phyloP scores from a whole-genome alignment of 2,113 vertebrate species.

The Semicossyphus pulcher region DNA sequence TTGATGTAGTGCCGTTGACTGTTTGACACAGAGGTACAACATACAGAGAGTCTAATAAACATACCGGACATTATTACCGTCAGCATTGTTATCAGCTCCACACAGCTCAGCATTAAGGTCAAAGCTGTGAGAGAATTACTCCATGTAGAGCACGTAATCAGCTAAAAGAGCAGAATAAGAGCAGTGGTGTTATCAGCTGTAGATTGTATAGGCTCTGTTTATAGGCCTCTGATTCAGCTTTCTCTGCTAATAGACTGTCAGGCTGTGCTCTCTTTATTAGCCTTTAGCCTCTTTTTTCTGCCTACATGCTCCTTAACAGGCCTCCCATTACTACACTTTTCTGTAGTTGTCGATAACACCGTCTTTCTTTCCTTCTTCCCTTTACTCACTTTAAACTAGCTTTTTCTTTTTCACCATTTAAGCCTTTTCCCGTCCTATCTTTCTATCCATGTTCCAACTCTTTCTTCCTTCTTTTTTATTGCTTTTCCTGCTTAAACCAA shows the following conservation, averaged over 20 bases:
- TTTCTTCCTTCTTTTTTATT: background rate
- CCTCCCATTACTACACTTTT: background rate
- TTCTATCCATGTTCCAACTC: background rate
- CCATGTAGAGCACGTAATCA: slow-evolving; percentile 56
- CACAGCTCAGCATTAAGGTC: slow-evolving; percentile 50
- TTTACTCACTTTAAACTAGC: background rate
- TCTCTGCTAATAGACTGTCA: slow-evolving; percentile 66
- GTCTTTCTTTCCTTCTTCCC: background rate
- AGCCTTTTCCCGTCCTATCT: background rate
- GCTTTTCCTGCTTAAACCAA: background rate
- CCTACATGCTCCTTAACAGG: slow-evolving; percentile 2
- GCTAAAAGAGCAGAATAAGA: slow-evolving; percentile 60
- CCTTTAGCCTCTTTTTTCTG: slow-evolving; percentile 38
- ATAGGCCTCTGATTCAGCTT: slow-evolving; percentile 71
- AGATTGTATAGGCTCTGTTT: slow-evolving; percentile 61
- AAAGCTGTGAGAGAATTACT: slow-evolving; percentile 48
- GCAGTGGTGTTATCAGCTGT: slow-evolving; percentile 65
- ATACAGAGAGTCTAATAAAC: slow-evolving; percentile 8
- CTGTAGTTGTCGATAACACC: background rate
- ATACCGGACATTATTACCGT: slow-evolving; percentile 19
- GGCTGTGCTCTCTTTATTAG: slow-evolving; percentile 64
- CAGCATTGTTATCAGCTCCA: slow-evolving; percentile 49
- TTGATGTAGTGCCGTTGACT: background rate
- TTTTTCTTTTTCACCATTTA: background rate
- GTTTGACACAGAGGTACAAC: background rate